Evolutionary conservation across 1,140 invertebrate genomes (phyloP).

Genomic region (Halotydeus destructor): DNA sequence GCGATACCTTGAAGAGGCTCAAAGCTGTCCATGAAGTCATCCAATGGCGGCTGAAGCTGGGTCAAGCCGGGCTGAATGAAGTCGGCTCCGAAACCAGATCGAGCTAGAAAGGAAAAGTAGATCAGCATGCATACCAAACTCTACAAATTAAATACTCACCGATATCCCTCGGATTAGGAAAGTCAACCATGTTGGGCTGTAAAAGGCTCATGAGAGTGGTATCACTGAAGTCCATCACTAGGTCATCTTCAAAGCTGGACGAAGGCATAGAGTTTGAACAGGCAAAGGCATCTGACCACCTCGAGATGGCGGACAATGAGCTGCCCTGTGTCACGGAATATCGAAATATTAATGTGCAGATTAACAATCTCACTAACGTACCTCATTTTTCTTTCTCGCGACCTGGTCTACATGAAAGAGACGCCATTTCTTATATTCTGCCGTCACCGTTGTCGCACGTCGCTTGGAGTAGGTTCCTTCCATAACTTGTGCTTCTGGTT

Average conservation of each 20-base stretch:
- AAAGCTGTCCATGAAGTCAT: slow-evolving; percentile 69
- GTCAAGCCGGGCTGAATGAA: slow-evolving; percentile 94
- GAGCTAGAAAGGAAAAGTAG: slow-evolving; percentile 27
- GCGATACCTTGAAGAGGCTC: slow-evolving; percentile 18
- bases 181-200: slow-evolving; percentile 72
- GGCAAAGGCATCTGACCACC: too few species aligned
- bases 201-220: slow-evolving; percentile 72
- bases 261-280: background rate
- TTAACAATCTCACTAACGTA: too few species aligned
- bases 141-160: slow-evolving; percentile 34
- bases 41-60: slow-evolving; percentile 83
- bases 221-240: slow-evolving; percentile 63
- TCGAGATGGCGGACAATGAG: too few species aligned
- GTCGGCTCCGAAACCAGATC: slow-evolving; percentile 51
- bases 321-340: too few species aligned
- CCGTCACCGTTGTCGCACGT: slow-evolving; percentile 79
- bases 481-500: slow-evolving; percentile 82
- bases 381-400: too few species aligned
- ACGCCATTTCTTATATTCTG: slow-evolving; percentile 99
- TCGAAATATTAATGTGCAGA: too few species aligned
- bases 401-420: slow-evolving; percentile 31
- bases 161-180: slow-evolving; percentile 89
- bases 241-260: background rate
- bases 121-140: slow-evolving; percentile 9
- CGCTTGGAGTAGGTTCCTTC: slow-evolving; percentile 99